Evolutionary conservation across 2,113 vertebrate genomes (phyloP), one percentile per base, ranked within the genome.

Genomic region (Pterophyllum scalare): DNA sequence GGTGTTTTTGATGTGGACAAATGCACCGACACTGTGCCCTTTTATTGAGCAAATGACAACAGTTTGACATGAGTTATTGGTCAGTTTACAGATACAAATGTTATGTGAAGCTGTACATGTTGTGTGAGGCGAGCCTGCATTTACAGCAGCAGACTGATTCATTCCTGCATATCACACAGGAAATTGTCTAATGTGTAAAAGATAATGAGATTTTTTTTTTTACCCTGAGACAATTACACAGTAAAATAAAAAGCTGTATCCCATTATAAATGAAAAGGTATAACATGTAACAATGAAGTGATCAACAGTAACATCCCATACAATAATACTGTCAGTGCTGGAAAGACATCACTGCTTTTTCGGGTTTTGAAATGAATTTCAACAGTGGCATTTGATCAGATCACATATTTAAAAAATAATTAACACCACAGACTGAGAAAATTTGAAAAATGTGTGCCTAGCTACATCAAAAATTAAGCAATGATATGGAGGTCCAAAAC

Each of bases 191-290:
- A 1, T 46, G 75, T 62, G 56, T 13, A 85, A 59, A 72, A 78
- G 38, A 87, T 40, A 56, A 43, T 60, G 81, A 87, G 59, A 57
- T 79, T 87, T n/a, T n/a, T n/a, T n/a, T n/a, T n/a, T 94, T 80
- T 38, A 92, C 94, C 95, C 94, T 95, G 95, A 95, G 94, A 94
- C 90, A 80, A 91, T 89, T 86, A 87, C 78, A 91, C 79, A 91
- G 61, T 90, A 90, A 87, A 58, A 88, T 43, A 90, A 31, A 64
- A 76, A 81, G 84, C 81, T 49, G 80, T 33, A 84, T 88, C 80
- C 84, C 81, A 60, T 75, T 86, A 87, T 75, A 70, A 78, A 59
- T 14, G 11, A 88, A 65, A 77, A 43, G 74, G 57, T 57, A 86
- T 43, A 61, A 62, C 54, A 79, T 17, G 20, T 31, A 38, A 15